phyloP scores from a whole-genome alignment of 2,113 vertebrate genomes.

The Tragelaphus imberbis region DNA sequence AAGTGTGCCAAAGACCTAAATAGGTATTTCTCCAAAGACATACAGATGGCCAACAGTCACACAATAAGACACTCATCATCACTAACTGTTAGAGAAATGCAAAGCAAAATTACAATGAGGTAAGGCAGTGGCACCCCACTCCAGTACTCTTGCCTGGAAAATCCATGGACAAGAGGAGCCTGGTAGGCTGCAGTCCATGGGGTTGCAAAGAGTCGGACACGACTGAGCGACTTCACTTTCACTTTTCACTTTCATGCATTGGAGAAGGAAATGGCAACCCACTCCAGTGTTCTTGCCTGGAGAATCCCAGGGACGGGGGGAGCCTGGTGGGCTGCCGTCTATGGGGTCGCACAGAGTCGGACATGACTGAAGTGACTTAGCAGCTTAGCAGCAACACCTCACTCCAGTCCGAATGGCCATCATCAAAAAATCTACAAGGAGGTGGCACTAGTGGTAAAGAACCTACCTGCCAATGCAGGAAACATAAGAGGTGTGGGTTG shows the following conservation, averaged over 20 bases:
- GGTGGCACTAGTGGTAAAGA: background rate
- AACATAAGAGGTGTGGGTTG: background rate
- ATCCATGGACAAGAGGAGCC: too few species aligned
- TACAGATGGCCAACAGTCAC: background rate
- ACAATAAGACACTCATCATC: background rate
- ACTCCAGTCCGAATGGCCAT: background rate
- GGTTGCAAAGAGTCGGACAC: too few species aligned
- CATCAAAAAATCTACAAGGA: background rate
- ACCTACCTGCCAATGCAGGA: background rate
- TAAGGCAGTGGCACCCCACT: background rate
- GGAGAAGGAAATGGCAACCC: too few species aligned
- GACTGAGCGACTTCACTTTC: too few species aligned
- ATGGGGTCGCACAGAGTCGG: too few species aligned
- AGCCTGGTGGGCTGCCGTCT: too few species aligned
- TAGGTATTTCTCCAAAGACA: background rate
- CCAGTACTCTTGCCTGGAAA: background rate
- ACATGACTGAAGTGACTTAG: too few species aligned
- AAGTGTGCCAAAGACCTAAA: background rate
- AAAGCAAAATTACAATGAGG: background rate
- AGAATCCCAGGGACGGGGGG: too few species aligned
- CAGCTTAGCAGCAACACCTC: background rate
- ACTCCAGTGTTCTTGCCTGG: too few species aligned
- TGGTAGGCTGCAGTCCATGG: too few species aligned
- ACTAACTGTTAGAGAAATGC: background rate
- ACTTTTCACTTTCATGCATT: too few species aligned